A percentile compares a stretch with the other conserved stretches of the same genome.
Evolutionary conservation across 23 tunicate species (phyloP).

Genomic region (Ascidia mentula): DNA sequence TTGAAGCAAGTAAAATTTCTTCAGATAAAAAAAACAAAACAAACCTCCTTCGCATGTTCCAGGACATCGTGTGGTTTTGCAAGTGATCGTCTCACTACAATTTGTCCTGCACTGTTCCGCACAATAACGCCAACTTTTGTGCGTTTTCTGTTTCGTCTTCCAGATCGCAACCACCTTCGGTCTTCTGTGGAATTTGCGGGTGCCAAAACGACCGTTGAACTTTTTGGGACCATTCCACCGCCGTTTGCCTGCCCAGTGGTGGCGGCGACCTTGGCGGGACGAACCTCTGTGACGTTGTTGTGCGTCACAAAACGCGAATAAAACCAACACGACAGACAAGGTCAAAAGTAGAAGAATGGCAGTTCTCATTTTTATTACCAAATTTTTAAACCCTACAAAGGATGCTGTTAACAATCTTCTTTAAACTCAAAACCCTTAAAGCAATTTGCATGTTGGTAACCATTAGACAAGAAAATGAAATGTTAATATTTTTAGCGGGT

Average conservation of each 20-base stretch:
- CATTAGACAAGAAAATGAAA: too few species aligned
- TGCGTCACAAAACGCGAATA: background rate
- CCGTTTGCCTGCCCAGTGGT: background rate
- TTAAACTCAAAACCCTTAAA: too few species aligned
- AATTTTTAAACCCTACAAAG: too few species aligned
- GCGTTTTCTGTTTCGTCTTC: background rate
- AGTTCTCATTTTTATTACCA: background rate
- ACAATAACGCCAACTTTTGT: background rate
- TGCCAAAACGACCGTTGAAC: background rate
- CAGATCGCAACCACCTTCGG: background rate
- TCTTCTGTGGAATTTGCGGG: too few species aligned
- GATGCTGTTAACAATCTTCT: too few species aligned
- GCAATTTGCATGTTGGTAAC: too few species aligned
- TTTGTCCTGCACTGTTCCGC: background rate
- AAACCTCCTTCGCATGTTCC: background rate
- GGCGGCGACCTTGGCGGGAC: background rate
- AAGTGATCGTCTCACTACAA: background rate
- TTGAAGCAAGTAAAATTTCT: too few species aligned
- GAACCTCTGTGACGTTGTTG: background rate
- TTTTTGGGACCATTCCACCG: background rate
- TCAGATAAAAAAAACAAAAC: background rate
- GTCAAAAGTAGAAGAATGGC: background rate
- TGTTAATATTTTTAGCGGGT: too few species aligned
- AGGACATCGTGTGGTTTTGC: background rate
- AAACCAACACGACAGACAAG: background rate